These are phyloP conservation scores for Xiphorhynchus erythropygius DNA, from an alignment of 2,797 vertebrate species.

Conservation along the genomic window DNA sequence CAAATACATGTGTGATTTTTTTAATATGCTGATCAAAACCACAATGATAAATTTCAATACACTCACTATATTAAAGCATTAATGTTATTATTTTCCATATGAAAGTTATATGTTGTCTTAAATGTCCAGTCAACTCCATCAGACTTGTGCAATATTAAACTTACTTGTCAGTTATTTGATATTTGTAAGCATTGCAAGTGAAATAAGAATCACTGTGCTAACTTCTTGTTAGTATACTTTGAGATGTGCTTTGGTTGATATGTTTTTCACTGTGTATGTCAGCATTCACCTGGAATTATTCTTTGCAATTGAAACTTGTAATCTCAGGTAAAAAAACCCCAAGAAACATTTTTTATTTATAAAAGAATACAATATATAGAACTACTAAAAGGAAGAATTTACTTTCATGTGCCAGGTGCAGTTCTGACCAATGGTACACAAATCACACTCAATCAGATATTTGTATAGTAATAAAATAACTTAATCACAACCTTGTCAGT, in stretches of 20 bases:
- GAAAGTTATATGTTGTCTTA: background rate
- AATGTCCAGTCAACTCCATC: background rate
- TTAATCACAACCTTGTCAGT: background rate
- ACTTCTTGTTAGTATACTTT: background rate
- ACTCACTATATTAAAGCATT: background rate
- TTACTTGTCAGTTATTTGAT: background rate
- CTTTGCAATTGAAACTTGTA: conserved; percentile 74
- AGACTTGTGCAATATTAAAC: background rate
- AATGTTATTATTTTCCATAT: background rate
- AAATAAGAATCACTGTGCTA: background rate
- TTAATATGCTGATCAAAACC: background rate
- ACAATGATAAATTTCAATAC: background rate
- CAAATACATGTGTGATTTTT: background rate
- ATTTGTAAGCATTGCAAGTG: background rate
- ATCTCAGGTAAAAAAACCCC: conserved; percentile 75
- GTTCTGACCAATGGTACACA: background rate
- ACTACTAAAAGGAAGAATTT: background rate
- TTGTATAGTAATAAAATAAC: background rate
- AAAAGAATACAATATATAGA: background rate
- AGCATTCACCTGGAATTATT: conserved; percentile 77
- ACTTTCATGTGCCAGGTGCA: background rate
- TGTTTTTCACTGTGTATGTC: conserved; percentile 45
- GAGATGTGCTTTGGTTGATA: background rate
- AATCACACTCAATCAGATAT: background rate
- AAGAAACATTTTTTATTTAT: background rate